A percentile compares a stretch with the other conserved stretches of the same genome.
Conservation (phyloP, 1,140 invertebrate species). For the Zaprionus lachaisei region DNA sequence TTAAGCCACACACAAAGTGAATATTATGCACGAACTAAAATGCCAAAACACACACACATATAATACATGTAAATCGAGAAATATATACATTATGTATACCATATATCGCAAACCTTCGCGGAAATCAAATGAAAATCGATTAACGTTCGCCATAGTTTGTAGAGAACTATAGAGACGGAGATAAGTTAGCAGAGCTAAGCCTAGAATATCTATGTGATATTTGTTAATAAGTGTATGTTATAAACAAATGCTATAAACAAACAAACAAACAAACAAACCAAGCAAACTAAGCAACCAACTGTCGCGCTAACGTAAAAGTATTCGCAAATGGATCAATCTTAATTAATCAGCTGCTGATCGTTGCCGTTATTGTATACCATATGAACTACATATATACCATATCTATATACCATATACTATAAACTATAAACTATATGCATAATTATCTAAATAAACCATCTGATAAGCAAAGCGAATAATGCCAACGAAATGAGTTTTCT, state of each 20-base stretch:
- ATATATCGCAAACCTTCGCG: too few relatives aligned
- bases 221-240: conserved; percentile 63
- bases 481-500: conserved; percentile 5
- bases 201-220: conserved; percentile 69
- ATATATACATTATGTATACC: neutral
- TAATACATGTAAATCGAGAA: neutral
- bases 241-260: conserved; percentile 53
- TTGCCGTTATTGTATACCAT: conserved; percentile 67
- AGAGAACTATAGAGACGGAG: conserved; percentile 36
- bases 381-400: conserved; percentile 11
- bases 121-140: conserved; percentile 1
- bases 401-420: conserved; percentile 18
- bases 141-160: conserved; percentile 38
- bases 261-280: conserved; percentile 28
- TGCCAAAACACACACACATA: conserved; percentile 64
- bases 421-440: conserved; percentile 7
- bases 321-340: conserved; percentile 40
- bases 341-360: conserved; percentile 47
- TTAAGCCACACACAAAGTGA: conserved; percentile 50
- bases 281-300: conserved; percentile 11
- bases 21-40: conserved; percentile 71
- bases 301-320: conserved; percentile 40
- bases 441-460: conserved; percentile 43
- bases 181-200: conserved; percentile 49
- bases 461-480: conserved; percentile 31